Conservation (phyloP, 2,888 invertebrate species). For the Amphipyra berbera region DNA sequence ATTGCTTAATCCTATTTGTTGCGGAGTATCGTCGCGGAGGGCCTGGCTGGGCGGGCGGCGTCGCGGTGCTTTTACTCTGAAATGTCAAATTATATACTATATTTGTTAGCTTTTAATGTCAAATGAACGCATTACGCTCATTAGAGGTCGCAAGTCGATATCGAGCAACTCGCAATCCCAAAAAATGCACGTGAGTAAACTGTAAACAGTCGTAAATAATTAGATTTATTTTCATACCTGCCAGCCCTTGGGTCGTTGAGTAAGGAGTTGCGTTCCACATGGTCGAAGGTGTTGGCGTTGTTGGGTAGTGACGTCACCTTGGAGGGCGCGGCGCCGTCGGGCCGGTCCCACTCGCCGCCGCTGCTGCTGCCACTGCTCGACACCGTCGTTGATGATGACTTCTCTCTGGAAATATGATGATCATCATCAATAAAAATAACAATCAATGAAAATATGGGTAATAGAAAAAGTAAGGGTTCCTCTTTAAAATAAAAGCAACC, state of each 20-base stretch:
- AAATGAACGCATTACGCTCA: too few relatives aligned
- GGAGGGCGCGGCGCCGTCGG: conserved; percentile 75
- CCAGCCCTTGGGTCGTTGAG: conserved; percentile 92
- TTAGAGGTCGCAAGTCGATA: too few relatives aligned
- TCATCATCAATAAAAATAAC: not conserved
- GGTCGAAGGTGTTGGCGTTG: conserved; percentile 89
- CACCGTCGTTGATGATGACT: conserved; percentile 70
- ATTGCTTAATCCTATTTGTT: conserved; percentile 82
- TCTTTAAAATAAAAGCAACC: too few relatives aligned
- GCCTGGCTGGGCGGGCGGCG: conserved; percentile 90
- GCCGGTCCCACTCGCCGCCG: conserved; percentile 80
- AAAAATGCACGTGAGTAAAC: too few relatives aligned
- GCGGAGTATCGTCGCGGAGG: conserved; percentile 82
- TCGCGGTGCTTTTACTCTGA: conserved; percentile 90
- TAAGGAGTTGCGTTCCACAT: conserved; percentile 91
- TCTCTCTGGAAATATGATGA: conserved; percentile 69
- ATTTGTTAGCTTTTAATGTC: not conserved
- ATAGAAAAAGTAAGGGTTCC: too few relatives aligned
- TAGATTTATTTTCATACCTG: conserved; percentile 68
- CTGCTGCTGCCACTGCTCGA: conserved; percentile 78
- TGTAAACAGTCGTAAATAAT: too few relatives aligned
- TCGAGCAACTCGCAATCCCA: too few relatives aligned
- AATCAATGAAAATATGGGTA: too few relatives aligned
- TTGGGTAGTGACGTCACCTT: conserved; percentile 53
- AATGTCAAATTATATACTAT: conserved; percentile 37